Evolutionary conservation across 2,797 vertebrate genomes (phyloP).

Genomic region (Channallabes apus): DNA sequence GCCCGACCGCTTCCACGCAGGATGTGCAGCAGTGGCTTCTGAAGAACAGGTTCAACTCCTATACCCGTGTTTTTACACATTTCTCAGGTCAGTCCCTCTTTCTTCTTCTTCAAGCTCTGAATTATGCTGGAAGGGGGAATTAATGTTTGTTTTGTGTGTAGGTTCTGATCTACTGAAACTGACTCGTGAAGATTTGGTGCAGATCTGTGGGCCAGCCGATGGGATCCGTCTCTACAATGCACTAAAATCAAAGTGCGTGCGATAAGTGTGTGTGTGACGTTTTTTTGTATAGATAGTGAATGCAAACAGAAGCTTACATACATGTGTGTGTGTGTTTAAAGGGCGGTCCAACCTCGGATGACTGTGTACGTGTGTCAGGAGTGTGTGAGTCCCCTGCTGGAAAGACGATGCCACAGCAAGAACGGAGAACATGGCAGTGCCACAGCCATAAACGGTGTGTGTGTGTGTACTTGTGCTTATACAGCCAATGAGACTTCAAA

Average conservation of each 20-base stretch:
- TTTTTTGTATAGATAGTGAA: background rate
- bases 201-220: slow-evolving; percentile 95
- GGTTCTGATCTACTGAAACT: slow-evolving; percentile 95
- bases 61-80: slow-evolving; percentile 88
- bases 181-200: slow-evolving; percentile 92
- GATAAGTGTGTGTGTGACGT: background rate
- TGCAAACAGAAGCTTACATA: background rate
- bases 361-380: slow-evolving; percentile 95
- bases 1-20: slow-evolving; percentile 84
- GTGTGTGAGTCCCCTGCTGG: slow-evolving; percentile 74
- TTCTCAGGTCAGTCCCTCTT: slow-evolving; percentile 82
- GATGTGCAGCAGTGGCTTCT: slow-evolving; percentile 93
- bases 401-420: slow-evolving; percentile 77
- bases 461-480: background rate
- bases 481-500: background rate
- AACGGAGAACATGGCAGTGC: slow-evolving; percentile 77
- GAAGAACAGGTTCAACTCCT: slow-evolving; percentile 88
- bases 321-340: slow-evolving; percentile 59
- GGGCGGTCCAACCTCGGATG: slow-evolving; percentile 89
- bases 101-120: background rate
- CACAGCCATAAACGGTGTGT: slow-evolving; percentile 83
- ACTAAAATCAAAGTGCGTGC: slow-evolving; percentile 88
- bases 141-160: slow-evolving; percentile 55
- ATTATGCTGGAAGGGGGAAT: background rate
- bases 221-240: slow-evolving; percentile 95